Conservation (phyloP, 2,113 vertebrate genomes). For the Prietella phreatophila region DNA sequence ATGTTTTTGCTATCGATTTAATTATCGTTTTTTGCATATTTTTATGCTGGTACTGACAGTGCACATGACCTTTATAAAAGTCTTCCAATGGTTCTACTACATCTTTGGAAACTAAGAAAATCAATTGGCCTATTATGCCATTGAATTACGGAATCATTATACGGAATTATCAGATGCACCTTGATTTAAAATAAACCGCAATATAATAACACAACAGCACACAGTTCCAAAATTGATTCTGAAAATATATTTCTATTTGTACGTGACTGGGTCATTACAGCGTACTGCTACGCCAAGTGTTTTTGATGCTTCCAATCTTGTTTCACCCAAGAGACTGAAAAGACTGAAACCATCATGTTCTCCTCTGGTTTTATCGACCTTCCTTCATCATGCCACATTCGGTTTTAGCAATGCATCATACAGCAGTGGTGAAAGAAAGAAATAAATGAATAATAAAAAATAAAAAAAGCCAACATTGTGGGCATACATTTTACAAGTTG, state of each 20-base stretch:
- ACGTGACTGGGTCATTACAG: not conserved
- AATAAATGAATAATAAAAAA: not conserved
- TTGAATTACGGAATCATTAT: not conserved
- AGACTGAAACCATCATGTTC: not conserved
- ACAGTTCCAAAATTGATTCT: not conserved
- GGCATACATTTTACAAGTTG: not conserved
- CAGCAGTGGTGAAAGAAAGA: not conserved
- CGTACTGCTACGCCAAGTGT: not conserved
- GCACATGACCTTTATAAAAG: not conserved
- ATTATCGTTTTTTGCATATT: not conserved
- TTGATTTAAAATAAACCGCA: not conserved
- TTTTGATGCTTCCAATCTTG: not conserved
- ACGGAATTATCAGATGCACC: not conserved
- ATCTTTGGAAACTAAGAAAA: constrained; percentile 1
- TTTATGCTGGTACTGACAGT: not conserved
- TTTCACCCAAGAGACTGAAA: constrained; percentile 12
- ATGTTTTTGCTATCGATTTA: not conserved
- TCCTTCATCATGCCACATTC: not conserved
- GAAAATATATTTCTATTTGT: not conserved
- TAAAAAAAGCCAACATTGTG: not conserved
- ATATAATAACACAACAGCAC: not conserved
- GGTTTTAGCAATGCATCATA: not conserved
- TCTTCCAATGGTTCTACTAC: not conserved
- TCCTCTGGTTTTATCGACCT: not conserved
- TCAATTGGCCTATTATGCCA: constrained; percentile 1